Base-by-base conservation (phyloP, 1,140 invertebrate species). In the Drosophila burlai region DNA sequence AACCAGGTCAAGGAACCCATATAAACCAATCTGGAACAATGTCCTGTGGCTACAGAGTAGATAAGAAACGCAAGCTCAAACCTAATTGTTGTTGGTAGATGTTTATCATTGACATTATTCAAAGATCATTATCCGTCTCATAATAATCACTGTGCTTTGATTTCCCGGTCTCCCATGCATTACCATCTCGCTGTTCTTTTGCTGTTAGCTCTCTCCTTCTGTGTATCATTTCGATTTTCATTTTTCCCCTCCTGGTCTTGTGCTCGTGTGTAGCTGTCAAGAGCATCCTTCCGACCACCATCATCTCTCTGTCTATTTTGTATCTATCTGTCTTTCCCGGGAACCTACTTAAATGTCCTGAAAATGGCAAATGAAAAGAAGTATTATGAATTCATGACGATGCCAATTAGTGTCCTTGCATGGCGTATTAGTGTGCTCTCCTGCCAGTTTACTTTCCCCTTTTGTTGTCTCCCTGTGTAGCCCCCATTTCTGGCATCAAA, bases 31-130 rank as follows among this genome's bases (percentile, higher is more conserved):
- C 69, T 84, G 81, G 78, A 90, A 76, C 42, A 52, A 61, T 60
- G 46, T 64, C 78, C 54, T 68, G 55, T 80, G 76, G 50, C 83
- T 77, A 83, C 67, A 89, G 54, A 57, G 84, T 87, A 87, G 84
- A 89, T 90, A 80, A 63, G 55, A 69, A 50, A 21, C 49, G 50
- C 50, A 86, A 65, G 36, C 45, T 69, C 76, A 78, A 79, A 63
- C 69, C 73, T 90, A 63, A 80, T 83, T 91, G 83, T 83, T 91
- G 87, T 91, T 81, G 58, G 60, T 91, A 83, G 82, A 74, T 86
- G 82, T 86, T 61, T 87, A 68, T 90, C 47, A 79, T 91, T 77
- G 71, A 80, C 43, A 69, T 83, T 76, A 61, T 79, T 63, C 36
- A 15, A 29, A 26, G 15, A 77, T 79, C 79, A 64, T 66, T 69